Percentiles rank a stretch among this genome's conserved stretches.
Evolutionary conservation across 1,140 invertebrate genomes (phyloP).

Genomic region (Lepidotrigona ventralis): DNA sequence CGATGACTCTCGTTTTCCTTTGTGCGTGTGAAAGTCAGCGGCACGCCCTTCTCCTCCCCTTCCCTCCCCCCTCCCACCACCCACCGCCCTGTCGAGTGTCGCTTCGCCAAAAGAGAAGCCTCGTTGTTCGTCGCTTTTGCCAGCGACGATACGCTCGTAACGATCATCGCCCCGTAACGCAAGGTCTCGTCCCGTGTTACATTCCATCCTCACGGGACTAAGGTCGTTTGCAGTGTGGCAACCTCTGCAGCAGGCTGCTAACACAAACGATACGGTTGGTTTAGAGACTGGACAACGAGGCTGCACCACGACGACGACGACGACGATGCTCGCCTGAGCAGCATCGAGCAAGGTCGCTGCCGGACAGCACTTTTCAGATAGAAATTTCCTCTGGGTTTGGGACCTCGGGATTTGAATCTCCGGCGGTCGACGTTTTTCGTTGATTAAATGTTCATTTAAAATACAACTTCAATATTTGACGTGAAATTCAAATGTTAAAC

Average conservation of each 20-base stretch:
- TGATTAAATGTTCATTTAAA: not conserved
- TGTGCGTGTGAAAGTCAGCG: slow-evolving; percentile 37
- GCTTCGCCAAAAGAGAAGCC: slow-evolving; percentile 9
- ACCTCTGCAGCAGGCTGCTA: not conserved
- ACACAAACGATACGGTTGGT: slow-evolving; percentile 13
- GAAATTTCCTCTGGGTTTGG: not conserved
- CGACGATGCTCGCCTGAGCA: not conserved
- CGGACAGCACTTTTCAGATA: not conserved
- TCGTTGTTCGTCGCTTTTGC: not conserved
- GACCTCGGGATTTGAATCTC: not conserved
- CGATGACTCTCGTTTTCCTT: slow-evolving; percentile 50
- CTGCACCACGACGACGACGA: too few relatives aligned
- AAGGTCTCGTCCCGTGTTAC: not conserved
- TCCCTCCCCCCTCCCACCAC: too few relatives aligned
- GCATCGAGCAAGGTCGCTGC: not conserved
- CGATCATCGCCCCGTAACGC: slow-evolving; percentile 2
- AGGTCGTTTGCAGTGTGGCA: slow-evolving; percentile 20
- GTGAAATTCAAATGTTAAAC: not conserved
- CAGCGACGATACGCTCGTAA: not conserved
- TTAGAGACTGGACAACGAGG: not conserved
- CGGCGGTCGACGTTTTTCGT: not conserved
- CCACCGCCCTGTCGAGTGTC: too few relatives aligned
- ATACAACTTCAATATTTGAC: not conserved
- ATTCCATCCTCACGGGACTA: slow-evolving; percentile 13
- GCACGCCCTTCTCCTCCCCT: slow-evolving; percentile 8